A percentile compares a stretch with the other conserved stretches of the same genome.
These are phyloP conservation scores for Meloidogyne chitwoodi DNA, from an alignment of 1,140 invertebrate species.

Conservation along the genomic window DNA sequence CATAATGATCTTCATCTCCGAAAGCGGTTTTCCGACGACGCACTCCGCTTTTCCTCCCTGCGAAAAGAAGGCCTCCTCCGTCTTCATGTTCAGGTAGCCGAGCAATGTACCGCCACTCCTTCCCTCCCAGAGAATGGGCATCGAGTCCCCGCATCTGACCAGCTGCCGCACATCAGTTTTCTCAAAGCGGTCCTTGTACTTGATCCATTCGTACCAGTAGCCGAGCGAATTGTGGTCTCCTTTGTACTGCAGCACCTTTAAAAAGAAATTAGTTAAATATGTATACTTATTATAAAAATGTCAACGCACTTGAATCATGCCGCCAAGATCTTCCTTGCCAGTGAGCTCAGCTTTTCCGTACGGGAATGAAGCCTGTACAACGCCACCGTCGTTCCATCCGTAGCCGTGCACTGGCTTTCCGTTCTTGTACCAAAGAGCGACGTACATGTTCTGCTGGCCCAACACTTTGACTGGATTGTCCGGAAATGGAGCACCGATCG, in stretches of 20 bases:
- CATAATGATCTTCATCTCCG: constrained; percentile 40
- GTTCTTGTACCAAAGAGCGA: constrained; percentile 37
- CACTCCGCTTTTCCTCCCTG: constrained; percentile 32
- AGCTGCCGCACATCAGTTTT: constrained; percentile 35
- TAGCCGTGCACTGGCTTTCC: constrained; percentile 46
- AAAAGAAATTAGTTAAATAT: neutral
- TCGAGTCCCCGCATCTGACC: constrained; percentile 44
- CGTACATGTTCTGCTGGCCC: constrained; percentile 48
- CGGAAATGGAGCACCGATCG: too few species aligned
- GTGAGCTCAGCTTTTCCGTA: constrained; percentile 46
- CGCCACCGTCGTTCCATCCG: constrained; percentile 46
- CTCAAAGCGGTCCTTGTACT: constrained; percentile 47
- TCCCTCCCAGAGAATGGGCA: constrained; percentile 42
- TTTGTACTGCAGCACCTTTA: constrained; percentile 48
- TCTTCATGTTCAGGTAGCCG: constrained; percentile 51
- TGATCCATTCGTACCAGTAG: constrained; percentile 54
- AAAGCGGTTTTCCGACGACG: constrained; percentile 19
- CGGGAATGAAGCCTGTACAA: constrained; percentile 44
- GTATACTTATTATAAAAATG: neutral
- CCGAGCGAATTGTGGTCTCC: constrained; percentile 48
- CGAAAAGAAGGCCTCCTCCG: constrained; percentile 44
- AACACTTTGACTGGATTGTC: constrained; percentile 51
- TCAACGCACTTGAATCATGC: constrained; percentile 38
- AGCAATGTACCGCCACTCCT: constrained; percentile 35
- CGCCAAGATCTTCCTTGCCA: constrained; percentile 36